Evolutionary conservation across 2,113 vertebrate species (phyloP).

Genomic region (Laticauda laticaudata): DNA sequence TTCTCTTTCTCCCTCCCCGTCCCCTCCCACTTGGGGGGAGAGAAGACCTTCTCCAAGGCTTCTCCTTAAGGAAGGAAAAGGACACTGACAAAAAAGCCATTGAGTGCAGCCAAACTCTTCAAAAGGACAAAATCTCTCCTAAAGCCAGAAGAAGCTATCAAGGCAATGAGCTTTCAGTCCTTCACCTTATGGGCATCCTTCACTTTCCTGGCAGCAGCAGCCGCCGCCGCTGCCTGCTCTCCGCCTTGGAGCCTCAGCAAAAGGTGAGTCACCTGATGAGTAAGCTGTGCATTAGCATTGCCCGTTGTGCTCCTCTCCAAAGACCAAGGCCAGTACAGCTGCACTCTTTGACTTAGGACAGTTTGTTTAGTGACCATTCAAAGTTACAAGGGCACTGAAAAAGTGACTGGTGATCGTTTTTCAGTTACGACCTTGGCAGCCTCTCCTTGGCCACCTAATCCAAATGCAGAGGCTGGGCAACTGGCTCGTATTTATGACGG

Average conservation of each 20-base stretch:
- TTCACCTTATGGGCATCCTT: conserved; percentile 44
- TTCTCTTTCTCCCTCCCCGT: neutral
- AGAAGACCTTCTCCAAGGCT: conserved; percentile 1
- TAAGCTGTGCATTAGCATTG: fast-evolving
- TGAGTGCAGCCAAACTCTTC: conserved; percentile 18
- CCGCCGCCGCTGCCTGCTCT: conserved; percentile 1
- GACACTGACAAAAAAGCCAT: conserved; percentile 24
- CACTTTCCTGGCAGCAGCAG: neutral
- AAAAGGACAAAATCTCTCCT: conserved; percentile 37
- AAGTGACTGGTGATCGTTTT: too few species aligned
- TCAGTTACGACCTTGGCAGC: too few species aligned
- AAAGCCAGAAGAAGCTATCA: conserved; percentile 36
- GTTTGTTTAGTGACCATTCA: too few species aligned
- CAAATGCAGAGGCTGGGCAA: too few species aligned
- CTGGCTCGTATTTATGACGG: too few species aligned
- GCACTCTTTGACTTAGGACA: too few species aligned
- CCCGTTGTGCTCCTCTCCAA: neutral
- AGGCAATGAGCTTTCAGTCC: conserved; percentile 44
- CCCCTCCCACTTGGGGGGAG: neutral
- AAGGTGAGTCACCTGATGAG: neutral
- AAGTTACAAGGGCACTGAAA: too few species aligned
- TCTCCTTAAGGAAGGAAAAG: conserved; percentile 21
- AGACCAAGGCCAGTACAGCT: neutral
- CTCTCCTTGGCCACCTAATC: too few species aligned
- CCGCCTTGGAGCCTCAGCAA: conserved; percentile 11